Conservation (phyloP, 2,888 invertebrate genomes). For the Pammene fasciana region DNA sequence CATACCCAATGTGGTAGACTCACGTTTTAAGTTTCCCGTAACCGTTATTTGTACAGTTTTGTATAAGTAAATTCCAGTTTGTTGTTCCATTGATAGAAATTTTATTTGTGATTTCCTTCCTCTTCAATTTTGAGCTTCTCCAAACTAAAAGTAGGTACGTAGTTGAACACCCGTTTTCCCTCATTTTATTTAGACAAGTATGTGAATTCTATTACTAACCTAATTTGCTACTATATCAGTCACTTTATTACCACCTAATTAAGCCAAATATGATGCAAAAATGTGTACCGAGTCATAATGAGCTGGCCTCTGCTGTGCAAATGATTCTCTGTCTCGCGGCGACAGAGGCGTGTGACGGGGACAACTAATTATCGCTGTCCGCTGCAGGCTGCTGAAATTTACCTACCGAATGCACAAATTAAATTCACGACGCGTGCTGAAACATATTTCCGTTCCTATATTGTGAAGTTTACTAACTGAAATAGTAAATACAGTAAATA, state of each 20-base stretch:
- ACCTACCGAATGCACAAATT: conserved; percentile 9
- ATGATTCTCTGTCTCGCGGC: conserved; percentile 26
- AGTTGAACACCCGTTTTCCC: too few relatives aligned
- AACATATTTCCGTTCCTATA: neutral
- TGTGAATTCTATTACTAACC: too few relatives aligned
- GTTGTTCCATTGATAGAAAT: too few relatives aligned
- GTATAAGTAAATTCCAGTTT: too few relatives aligned
- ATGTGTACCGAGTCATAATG: neutral
- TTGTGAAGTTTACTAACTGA: neutral
- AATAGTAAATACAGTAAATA: too few relatives aligned
- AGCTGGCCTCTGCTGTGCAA: conserved; percentile 10
- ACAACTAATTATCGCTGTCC: conserved; percentile 17
- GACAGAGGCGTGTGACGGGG: conserved; percentile 24
- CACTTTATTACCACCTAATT: neutral
- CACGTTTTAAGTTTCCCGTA: too few relatives aligned
- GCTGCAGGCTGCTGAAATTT: conserved; percentile 10
- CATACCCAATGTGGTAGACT: too few relatives aligned
- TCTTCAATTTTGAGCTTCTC: too few relatives aligned
- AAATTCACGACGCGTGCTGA: neutral
- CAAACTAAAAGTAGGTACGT: neutral
- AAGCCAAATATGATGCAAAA: neutral
- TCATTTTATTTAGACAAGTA: too few relatives aligned
- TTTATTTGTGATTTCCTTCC: too few relatives aligned
- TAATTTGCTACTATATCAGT: neutral
- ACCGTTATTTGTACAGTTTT: too few relatives aligned